phyloP scores from a whole-genome alignment of 2,888 invertebrate genomes.

The Zaprionus obscuricornis region DNA sequence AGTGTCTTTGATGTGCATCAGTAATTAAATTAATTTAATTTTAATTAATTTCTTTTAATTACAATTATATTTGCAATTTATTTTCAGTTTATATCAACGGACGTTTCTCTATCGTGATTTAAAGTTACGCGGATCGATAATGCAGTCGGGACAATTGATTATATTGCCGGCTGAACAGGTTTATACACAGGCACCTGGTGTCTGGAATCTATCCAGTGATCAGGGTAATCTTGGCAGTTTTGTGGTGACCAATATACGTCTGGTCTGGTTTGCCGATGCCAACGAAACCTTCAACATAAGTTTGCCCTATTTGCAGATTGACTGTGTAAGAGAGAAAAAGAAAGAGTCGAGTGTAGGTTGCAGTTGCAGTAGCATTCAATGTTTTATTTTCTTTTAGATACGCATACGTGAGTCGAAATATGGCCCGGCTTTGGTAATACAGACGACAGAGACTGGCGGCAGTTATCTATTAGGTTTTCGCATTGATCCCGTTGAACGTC shows the following conservation, averaged over 20 bases:
- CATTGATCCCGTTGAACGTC: slow-evolving; percentile 93
- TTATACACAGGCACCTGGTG: slow-evolving; percentile 87
- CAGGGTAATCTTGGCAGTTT: slow-evolving; percentile 98
- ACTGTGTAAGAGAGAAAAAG: no score
- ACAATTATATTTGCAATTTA: background rate
- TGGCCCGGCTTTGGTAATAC: slow-evolving; percentile 96
- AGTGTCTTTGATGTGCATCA: slow-evolving; percentile 96
- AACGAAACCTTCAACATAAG: slow-evolving; percentile 98
- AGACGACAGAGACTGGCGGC: slow-evolving; percentile 88
- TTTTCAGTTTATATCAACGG: slow-evolving; percentile 91
- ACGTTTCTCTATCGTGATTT: slow-evolving; percentile 96
- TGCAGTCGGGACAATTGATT: slow-evolving; percentile 92
- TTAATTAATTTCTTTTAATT: background rate
- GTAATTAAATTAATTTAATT: slow-evolving; percentile 84
- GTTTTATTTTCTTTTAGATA: slow-evolving; percentile 85
- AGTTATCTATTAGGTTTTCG: slow-evolving; percentile 96
- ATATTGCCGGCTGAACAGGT: slow-evolving; percentile 95
- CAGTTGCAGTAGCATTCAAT: background rate
- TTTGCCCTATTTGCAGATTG: slow-evolving; percentile 96
- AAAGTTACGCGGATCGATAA: slow-evolving; percentile 94
- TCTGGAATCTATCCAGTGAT: slow-evolving; percentile 99
- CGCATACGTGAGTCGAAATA: slow-evolving; percentile 97
- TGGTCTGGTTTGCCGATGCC: slow-evolving; percentile 98
- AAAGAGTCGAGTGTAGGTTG: slow-evolving; percentile 83
- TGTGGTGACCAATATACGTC: slow-evolving; percentile 95